Evolutionary conservation across 2,888 invertebrate species (phyloP).

Genomic region (Catocala sponsa): DNA sequence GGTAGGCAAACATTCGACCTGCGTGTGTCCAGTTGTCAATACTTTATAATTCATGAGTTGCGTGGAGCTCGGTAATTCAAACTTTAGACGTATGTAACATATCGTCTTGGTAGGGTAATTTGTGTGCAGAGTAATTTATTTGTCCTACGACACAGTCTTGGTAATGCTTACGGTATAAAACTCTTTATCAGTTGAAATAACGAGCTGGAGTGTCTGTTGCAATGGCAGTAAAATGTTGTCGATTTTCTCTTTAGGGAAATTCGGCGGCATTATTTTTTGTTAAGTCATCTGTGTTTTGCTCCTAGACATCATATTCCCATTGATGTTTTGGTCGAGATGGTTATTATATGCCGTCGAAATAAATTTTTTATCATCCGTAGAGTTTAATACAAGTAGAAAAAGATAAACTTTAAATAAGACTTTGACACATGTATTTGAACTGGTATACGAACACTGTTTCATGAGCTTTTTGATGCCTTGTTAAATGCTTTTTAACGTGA

Average conservation of each 20-base stretch:
- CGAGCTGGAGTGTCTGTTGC: conserved; percentile 27
- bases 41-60: conserved; percentile 50
- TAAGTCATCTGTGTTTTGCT: conserved; percentile 32
- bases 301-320: conserved; percentile 13
- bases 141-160: conserved; percentile 21
- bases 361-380: not conserved
- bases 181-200: conserved; percentile 38
- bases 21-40: conserved; percentile 44
- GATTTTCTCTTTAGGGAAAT: conserved; percentile 47
- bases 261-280: conserved; percentile 30
- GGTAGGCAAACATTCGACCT: conserved; percentile 23
- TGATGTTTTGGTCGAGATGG: conserved; percentile 9
- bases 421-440: no score
- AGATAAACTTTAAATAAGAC: no score
- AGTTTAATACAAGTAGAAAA: no score
- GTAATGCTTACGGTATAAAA: conserved; percentile 22
- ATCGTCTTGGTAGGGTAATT: conserved; percentile 21
- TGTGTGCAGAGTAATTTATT: conserved; percentile 25
- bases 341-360: conserved; percentile 1
- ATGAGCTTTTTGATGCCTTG: no score
- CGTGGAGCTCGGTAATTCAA: conserved; percentile 43
- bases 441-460: no score
- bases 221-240: conserved; percentile 37
- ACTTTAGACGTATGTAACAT: conserved; percentile 30
- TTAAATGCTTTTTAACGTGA: no score